phyloP scores from a whole-genome alignment of 2,888 invertebrate genomes.

The Leucophora obtusa region DNA sequence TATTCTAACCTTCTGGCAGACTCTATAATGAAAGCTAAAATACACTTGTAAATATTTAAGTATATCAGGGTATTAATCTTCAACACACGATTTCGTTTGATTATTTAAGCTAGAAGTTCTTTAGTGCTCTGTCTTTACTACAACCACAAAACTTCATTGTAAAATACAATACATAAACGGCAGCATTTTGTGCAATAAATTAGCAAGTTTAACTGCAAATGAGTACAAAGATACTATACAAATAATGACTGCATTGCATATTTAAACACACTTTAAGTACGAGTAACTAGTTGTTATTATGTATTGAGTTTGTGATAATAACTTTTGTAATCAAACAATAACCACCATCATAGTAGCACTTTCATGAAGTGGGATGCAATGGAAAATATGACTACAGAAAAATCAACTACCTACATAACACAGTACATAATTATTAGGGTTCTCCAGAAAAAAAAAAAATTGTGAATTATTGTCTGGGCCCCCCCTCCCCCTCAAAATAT shows the following conservation, averaged over 20 bases:
- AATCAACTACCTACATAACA: background rate
- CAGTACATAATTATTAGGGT: no score
- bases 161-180: background rate
- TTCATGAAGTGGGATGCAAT: background rate
- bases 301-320: constrained; percentile 25
- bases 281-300: constrained; percentile 1
- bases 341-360: background rate
- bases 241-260: background rate
- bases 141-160: background rate
- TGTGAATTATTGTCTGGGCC: no score
- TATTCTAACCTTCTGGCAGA: no score
- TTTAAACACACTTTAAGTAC: background rate
- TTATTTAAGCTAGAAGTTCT: no score
- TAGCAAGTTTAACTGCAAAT: background rate
- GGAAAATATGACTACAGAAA: background rate
- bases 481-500: no score
- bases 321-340: constrained; percentile 26
- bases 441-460: no score
- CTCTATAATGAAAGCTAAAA: no score
- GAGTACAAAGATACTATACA: background rate
- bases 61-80: no score
- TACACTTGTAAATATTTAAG: no score
- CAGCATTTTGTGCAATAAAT: background rate
- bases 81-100: no score
- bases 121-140: no score